Base-by-base conservation (phyloP, 2,797 vertebrate genomes). In the Sebastolobus altivelis region DNA sequence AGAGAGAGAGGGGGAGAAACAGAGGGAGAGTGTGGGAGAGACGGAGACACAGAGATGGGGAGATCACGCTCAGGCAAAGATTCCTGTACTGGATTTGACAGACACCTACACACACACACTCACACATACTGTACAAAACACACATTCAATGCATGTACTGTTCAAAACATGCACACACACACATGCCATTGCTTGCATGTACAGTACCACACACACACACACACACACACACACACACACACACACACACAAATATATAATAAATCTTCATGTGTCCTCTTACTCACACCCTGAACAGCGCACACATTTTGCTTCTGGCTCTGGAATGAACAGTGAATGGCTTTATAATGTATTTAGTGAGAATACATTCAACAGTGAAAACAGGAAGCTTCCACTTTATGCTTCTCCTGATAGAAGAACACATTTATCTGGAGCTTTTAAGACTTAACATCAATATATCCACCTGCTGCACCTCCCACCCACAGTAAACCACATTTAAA, bases 341-440 rank as follows among this genome's bases (percentile, higher is more conserved):
- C 61, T 88, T 80, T 87, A 80, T 90, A 87, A 87, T 87, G 83
- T 80, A 81, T 92, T 88, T 87, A 84, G 54, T 74, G 65, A 71
- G 78, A 87, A 86, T 35, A 78, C 49, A 65, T 72, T 81, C 29
- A 85, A 69, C 60, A 86, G 79, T 79, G 54, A 75, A 89, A 83
- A 81, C 73, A 74, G 77, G 55, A 88, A 59, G 72, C 56, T 74
- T 82, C 72, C 69, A 71, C 81, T 43, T 75, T 58, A 10, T 73
- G 75, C 35, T 81, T 63, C 63, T 61, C 29, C 40, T 31, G 25
- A 87, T 83, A 74, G 40, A 69, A 77, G 49, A 68, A 52, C n/a
- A 59, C 63, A 78, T 84, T 83, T 79, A 67, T 90, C 75, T 59
- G 9, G 9, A 72, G 82, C 43, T 83, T 73, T 83, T 61, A 66